Conservation (phyloP, 2,888 invertebrate species). For the Achlya flavicornis region DNA sequence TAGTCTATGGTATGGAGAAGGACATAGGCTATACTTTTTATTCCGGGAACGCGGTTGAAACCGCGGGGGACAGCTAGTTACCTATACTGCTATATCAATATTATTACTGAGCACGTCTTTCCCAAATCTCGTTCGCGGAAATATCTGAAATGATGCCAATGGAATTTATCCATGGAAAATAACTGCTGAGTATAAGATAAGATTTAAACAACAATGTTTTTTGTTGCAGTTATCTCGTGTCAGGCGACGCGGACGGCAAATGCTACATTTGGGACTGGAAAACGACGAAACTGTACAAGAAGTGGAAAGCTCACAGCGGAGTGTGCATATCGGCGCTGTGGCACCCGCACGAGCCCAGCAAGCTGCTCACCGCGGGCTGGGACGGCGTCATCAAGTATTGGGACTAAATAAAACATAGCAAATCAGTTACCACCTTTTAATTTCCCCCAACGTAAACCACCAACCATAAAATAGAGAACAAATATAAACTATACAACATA, state of each 20-base stretch:
- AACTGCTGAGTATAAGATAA: not conserved
- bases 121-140: no score
- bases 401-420: slow-evolving; percentile 87
- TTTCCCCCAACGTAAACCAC: slow-evolving; percentile 59
- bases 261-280: slow-evolving; percentile 99
- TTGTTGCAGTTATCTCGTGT: slow-evolving; percentile 93
- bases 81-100: no score
- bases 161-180: not conserved
- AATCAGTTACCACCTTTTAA: slow-evolving; percentile 56
- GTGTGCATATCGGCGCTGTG: slow-evolving; percentile 97
- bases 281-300: slow-evolving; percentile 98
- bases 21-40: no score
- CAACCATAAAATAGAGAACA: slow-evolving; percentile 61
- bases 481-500: slow-evolving; percentile 59
- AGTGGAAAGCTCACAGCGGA: slow-evolving; percentile 99
- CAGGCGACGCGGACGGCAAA: slow-evolving; percentile 99
- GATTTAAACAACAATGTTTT: not conserved
- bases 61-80: no score
- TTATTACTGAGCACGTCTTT: not conserved
- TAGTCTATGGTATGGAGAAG: no score
- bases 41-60: no score
- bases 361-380: slow-evolving; percentile 99
- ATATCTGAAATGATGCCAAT: not conserved
- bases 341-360: slow-evolving; percentile 99
- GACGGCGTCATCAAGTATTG: slow-evolving; percentile 99